Evolutionary conservation across 1,140 invertebrate species (phyloP).

Genomic region (Andrena cerasifolii): DNA sequence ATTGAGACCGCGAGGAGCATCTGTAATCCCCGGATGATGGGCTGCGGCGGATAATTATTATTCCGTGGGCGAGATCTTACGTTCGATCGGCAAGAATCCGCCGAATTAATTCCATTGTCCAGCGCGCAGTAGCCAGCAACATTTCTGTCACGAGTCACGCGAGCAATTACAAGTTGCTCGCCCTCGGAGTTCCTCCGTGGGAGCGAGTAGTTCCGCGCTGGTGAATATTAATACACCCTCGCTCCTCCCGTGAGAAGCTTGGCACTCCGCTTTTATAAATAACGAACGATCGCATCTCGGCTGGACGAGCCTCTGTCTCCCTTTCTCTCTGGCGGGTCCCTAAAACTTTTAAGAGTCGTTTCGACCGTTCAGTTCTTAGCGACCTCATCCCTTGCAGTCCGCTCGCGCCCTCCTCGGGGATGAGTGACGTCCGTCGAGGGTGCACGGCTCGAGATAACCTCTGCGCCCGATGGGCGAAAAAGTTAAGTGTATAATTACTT

Average conservation of each 20-base stretch:
- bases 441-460: constrained; percentile 74
- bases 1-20: constrained; percentile 69
- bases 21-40: constrained; percentile 54
- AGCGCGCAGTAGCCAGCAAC: not conserved
- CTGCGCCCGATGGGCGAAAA: constrained; percentile 70
- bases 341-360: constrained; percentile 72
- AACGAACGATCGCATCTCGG: constrained; percentile 30
- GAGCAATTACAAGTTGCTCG: constrained; percentile 12
- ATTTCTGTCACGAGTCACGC: not conserved
- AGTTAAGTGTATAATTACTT: constrained; percentile 79
- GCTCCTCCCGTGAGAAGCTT: not conserved
- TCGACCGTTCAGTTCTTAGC: constrained; percentile 68
- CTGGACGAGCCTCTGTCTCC: not conserved
- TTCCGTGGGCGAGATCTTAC: constrained; percentile 32
- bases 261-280: constrained; percentile 23
- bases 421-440: constrained; percentile 60
- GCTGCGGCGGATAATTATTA: constrained; percentile 36
- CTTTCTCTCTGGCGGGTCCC: constrained; percentile 1
- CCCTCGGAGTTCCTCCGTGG: not conserved
- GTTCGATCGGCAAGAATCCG: not conserved
- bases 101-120: too few species aligned
- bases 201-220: not conserved
- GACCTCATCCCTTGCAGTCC: not conserved
- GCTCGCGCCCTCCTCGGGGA: constrained; percentile 50
- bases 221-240: constrained; percentile 8